These are phyloP conservation scores for Sardinella longiceps DNA, from an alignment of 2,797 vertebrate species.

Conservation along the genomic window DNA sequence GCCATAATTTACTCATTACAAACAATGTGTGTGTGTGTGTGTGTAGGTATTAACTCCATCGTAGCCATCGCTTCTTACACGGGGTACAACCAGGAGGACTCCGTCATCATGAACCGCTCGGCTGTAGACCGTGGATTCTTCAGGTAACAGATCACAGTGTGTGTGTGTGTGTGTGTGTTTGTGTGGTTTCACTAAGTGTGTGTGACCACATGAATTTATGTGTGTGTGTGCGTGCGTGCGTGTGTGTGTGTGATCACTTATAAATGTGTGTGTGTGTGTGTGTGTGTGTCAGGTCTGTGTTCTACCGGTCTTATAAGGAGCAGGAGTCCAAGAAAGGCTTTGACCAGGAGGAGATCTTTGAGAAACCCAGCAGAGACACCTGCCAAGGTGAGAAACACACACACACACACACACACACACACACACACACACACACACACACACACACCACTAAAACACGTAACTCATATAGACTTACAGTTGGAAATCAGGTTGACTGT, in stretches of 20 bases:
- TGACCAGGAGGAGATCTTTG: constrained; percentile 97
- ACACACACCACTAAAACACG: no score
- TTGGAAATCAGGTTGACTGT: no score
- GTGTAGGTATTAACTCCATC: constrained; percentile 94
- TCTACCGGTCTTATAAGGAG: constrained; percentile 98
- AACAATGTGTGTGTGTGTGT: background rate
- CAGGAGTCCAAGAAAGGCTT: constrained; percentile 98
- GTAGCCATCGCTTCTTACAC: constrained; percentile 98
- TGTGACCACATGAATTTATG: background rate
- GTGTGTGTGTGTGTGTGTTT: background rate
- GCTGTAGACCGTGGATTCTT: constrained; percentile 98
- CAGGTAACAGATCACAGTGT: no score
- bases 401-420: no score
- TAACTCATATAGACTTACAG: no score
- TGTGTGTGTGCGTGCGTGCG: background rate
- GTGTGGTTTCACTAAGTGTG: background rate
- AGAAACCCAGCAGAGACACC: constrained; percentile 94
- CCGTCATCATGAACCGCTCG: constrained; percentile 98
- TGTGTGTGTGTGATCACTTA: background rate
- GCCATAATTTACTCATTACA: no score
- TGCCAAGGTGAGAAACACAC: constrained; percentile 84
- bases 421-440: no score
- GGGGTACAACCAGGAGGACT: constrained; percentile 98
- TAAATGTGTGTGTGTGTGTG: constrained; percentile 25
- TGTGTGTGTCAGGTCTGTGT: constrained; percentile 91